Base-by-base conservation (phyloP, 1,140 invertebrate genomes). In the Drosophila bocki region DNA sequence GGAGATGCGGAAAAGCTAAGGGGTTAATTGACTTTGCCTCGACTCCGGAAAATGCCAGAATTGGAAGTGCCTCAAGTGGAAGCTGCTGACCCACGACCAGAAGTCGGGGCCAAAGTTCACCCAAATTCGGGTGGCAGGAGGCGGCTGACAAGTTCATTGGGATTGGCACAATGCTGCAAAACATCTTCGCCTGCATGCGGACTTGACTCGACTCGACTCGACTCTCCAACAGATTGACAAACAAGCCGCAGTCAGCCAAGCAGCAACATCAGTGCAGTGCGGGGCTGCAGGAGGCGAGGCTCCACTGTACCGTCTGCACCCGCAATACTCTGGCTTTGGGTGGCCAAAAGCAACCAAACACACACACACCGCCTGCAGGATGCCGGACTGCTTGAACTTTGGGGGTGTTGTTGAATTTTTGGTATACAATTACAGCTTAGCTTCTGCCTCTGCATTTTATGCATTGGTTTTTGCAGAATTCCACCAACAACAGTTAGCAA, bases 191-290 rank as follows among this genome's bases (percentile, higher is more conserved):
- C 58, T 59, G 77, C 63, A 80, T 72, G 70, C 63, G 54, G 64
- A 53, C 59, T 17, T 39, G 33, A 6, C 67, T 65, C 78, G 72
- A 78, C 45, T 53, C 32, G 50, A 19, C 32, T 37, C 51, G 57
- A 33, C 58, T 67, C 61, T 78, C 83, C 75, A 84, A 85, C 85
- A 88, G 85, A 88, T 88, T 88, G 85, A 88, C 85, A 88, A 88
- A 88, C 85, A 88, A 88, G 85, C 85, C 85, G 54, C 85, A 88
- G 78, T 69, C 85, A 88, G 78, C 75, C 78, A 81, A 80, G 85
- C 85, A 88, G 85, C 65, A 87, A 87, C 80, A 71, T 80, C 80
- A 84, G 75, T 80, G 45, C 8, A 35, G 15, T 22, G 3, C 15
- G 47, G 47, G n/a, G n/a, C 17, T 22, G 58, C 26, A 9, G 29